These are phyloP conservation scores for Trichomycterus rosablanca DNA, from an alignment of 2,113 vertebrate genomes.

Conservation along the genomic window DNA sequence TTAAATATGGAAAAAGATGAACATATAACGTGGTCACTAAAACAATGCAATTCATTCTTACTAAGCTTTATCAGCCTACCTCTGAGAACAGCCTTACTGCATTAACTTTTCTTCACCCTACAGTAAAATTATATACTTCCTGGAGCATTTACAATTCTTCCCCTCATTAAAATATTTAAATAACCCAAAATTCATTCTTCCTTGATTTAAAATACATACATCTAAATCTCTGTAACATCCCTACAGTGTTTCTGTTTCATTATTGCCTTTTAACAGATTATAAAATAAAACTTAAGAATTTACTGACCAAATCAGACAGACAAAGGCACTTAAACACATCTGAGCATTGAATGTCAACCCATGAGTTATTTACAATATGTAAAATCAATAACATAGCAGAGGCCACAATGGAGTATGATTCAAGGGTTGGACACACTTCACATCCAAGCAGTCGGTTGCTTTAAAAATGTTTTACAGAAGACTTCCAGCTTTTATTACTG, in stretches of 20 bases:
- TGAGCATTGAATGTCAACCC: background rate
- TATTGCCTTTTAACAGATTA: background rate
- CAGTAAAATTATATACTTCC: background rate
- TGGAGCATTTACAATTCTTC: background rate
- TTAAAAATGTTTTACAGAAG: constrained; percentile 10
- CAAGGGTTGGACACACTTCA: constrained; percentile 11
- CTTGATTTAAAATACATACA: background rate
- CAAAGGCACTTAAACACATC: constrained; percentile 5
- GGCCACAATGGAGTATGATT: background rate
- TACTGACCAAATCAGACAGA: background rate
- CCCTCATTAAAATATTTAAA: too few species aligned
- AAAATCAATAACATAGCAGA: constrained; percentile 7
- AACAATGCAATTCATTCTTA: background rate
- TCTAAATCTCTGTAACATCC: too few species aligned
- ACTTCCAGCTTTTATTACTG: background rate
- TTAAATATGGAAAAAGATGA: too few species aligned
- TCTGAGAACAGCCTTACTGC: background rate
- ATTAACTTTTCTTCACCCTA: too few species aligned
- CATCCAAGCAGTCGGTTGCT: background rate
- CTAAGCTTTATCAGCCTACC: constrained; percentile 3
- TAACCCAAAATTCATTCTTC: background rate
- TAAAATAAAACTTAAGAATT: too few species aligned
- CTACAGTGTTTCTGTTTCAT: background rate
- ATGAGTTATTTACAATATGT: background rate
- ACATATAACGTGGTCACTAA: background rate